These are phyloP conservation scores for Philaenus spumarius DNA, from an alignment of 1,140 invertebrate genomes.

Conservation along the genomic window DNA sequence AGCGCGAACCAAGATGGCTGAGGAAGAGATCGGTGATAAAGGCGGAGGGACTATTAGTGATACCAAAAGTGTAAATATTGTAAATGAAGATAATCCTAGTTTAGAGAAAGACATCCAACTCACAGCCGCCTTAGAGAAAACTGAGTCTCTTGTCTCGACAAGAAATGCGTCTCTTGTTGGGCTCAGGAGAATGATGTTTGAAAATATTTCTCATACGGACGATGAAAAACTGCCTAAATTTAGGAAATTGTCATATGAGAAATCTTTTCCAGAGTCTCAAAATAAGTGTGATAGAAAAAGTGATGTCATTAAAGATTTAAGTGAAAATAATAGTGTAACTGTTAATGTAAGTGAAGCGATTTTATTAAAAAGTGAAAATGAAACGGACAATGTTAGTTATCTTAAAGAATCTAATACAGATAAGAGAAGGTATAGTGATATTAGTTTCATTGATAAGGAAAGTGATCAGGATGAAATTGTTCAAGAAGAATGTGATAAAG, in stretches of 20 bases:
- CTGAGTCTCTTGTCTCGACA: constrained; percentile 1
- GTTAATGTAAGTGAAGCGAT: background rate
- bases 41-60: background rate
- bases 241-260: background rate
- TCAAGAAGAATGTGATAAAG: background rate
- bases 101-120: too few relatives aligned
- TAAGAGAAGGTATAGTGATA: constrained; percentile 6
- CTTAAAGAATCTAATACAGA: too few relatives aligned
- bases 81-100: too few relatives aligned
- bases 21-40: background rate
- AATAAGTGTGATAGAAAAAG: background rate
- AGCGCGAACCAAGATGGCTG: constrained; percentile 30
- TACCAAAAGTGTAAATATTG: too few relatives aligned
- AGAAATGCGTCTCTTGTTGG: constrained; percentile 18
- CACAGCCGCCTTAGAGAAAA: background rate
- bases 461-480: background rate
- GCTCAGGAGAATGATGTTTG: constrained; percentile 23
- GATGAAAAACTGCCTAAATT: constrained; percentile 22
- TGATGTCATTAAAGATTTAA: background rate
- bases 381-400: background rate
- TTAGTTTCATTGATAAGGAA: background rate
- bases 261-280: background rate
- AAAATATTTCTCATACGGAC: constrained; percentile 21
- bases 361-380: background rate
- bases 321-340: constrained; percentile 5